Base-by-base conservation (phyloP, 1,140 invertebrate species). In the Pachypeltis micranthus region DNA sequence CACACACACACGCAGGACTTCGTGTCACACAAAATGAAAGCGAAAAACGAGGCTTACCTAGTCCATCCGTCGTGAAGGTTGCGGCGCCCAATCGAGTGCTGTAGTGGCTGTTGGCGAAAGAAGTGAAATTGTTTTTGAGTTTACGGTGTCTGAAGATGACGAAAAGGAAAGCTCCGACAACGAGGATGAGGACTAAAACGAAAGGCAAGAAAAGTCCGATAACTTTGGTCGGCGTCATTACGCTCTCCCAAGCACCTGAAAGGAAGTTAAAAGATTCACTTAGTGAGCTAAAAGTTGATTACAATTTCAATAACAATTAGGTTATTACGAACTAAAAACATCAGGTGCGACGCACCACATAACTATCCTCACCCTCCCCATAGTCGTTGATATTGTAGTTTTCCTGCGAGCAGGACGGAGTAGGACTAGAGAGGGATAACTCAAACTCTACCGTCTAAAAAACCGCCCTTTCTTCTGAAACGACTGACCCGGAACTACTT, bases 81-180 rank as follows among this genome's bases (percentile, higher is more conserved):
- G 91, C 88, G 67, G 90, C 85, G 55, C 87, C 90, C 39, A 88
- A 85, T 67, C 89, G 80, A 23, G 86, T 86, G 76, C 91, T 86
- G 71, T 93, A 93, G 72, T 92, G 88, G 70, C 86, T 88, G 71
- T 87, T 90, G 14, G 87, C 86, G 75, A 92, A 91, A 34, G 86
- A 81, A 2, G 85, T 80, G 75, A 92, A 92, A 65, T 82, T 86
- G 62, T 84, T 81, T 67, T 88, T 83, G 24, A 92, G 75, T 61
- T 87, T 80, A 62, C 84, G 79, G 73, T 91, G 85, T 62, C 88
- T 78, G 26, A 90, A 70, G 29, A 84, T 76, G 65, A 86, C 81
- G 67, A 88, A 81, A 26, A 76, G 78, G 26, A 90, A 74, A 7
- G 81, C 81, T 21, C 73, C 81, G 25, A 79, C 79, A 24, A 67